A percentile compares a stretch with the other conserved stretches of the same genome.
phyloP scores from a whole-genome alignment of 2,113 vertebrate genomes.

The Oxyura jamaicensis region DNA sequence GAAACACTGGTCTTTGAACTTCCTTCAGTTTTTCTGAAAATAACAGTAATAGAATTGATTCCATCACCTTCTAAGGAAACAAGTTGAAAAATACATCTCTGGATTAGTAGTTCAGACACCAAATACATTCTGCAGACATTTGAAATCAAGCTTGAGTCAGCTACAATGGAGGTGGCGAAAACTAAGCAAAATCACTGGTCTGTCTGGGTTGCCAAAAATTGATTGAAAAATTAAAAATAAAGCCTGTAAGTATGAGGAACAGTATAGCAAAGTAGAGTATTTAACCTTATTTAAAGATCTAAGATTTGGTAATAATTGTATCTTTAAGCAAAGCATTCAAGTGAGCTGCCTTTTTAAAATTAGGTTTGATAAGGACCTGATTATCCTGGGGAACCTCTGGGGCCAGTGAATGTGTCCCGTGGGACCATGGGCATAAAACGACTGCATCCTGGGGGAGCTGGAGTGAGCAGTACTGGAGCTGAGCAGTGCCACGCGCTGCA shows the following conservation, averaged over 20 bases:
- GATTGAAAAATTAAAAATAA: neutral
- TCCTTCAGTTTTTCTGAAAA: constrained; percentile 5
- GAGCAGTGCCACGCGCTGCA: too few relatives aligned
- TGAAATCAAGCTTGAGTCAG: constrained; percentile 7
- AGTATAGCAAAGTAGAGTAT: neutral
- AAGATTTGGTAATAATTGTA: neutral
- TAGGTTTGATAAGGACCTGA: neutral
- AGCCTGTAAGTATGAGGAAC: neutral
- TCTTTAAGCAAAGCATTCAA: neutral
- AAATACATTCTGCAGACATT: constrained; percentile 29
- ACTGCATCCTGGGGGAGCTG: neutral
- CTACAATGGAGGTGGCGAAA: neutral
- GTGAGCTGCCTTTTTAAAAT: neutral
- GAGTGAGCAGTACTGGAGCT: too few relatives aligned
- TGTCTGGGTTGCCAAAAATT: neutral
- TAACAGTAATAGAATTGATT: constrained; percentile 49
- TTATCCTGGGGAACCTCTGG: neutral
- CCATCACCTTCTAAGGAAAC: constrained; percentile 27
- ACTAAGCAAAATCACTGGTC: constrained; percentile 5
- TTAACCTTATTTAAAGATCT: neutral
- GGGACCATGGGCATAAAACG: neutral
- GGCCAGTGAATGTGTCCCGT: neutral
- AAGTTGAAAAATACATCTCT: constrained; percentile 35
- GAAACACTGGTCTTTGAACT: constrained; percentile 49
- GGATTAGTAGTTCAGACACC: constrained; percentile 38